Evolutionary conservation across 1,140 invertebrate genomes (phyloP), one percentile per base, ranked within the genome.

Genomic region (Ganaspis sp.): DNA sequence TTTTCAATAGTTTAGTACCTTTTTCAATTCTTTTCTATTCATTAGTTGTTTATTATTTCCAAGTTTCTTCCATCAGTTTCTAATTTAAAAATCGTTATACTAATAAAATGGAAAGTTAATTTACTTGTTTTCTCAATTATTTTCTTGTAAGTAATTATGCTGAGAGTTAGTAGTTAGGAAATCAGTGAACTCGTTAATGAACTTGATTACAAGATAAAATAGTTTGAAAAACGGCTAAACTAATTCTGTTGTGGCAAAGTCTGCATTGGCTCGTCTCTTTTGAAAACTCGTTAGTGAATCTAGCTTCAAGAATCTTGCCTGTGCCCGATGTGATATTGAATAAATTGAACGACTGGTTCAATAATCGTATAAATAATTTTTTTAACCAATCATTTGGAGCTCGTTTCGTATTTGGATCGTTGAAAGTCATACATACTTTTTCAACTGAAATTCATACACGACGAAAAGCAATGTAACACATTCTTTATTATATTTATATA

Each of bases 291-390:
- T 64, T 64, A 64, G 54, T 26, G 12, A 29, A 64, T 26, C 21
- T 21, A 26, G 54, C 11, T 26, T 23, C 54, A 23, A 64, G 23
- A 21, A 58, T 58, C 19, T 21, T 58, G 9, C 23, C 23, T 9
- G 9, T 26, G 21, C 23, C 54, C 54, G 21, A 23, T 23, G 11
- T 64, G 54, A 64, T 64, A 64, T 64, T 23, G 54, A 64, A 64
- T 64, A 26, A 64, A 64, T 64, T 26, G 21, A 64, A 64, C 54
- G 23, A 64, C 54, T 64, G 26, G 12, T 64, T 23, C 54, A 29
- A 64, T 64, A 64, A 64, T 11, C 54, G 54, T 29, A 64, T 64
- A 64, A 64, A 64, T 64, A 21, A 64, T 64, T 23, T 11, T 64
- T 64, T 64, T 64, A 64, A 64, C 54, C 54, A 64, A 64, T 64